Conservation (phyloP, 2,888 invertebrate genomes). For the Protodeltote pygarga region DNA sequence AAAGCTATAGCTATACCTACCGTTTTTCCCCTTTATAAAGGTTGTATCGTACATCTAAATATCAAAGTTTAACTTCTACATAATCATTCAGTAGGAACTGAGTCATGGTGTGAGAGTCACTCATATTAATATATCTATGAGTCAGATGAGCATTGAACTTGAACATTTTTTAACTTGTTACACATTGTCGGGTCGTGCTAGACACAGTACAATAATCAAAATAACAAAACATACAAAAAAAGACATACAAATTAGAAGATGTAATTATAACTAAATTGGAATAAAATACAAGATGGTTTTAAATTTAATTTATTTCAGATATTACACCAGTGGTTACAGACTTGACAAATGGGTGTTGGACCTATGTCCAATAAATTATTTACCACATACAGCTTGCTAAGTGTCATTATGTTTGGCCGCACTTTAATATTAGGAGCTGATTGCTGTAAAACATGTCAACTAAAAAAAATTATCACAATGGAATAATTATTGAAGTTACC, state of each 20-base stretch:
- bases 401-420: constrained; percentile 63
- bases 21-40: too few species aligned
- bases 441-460: constrained; percentile 69
- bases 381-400: constrained; percentile 69
- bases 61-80: too few species aligned
- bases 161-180: too few species aligned
- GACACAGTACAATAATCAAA: too few species aligned
- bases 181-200: too few species aligned
- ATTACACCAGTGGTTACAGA: constrained; percentile 68
- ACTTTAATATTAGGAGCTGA: constrained; percentile 71
- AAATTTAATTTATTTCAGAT: constrained; percentile 51
- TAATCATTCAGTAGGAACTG: too few species aligned
- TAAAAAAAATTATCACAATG: constrained; percentile 81
- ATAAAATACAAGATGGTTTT: constrained; percentile 19
- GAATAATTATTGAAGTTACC: constrained; percentile 77
- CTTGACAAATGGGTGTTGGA: constrained; percentile 68
- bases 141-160: too few species aligned
- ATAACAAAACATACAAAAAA: too few species aligned
- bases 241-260: background rate
- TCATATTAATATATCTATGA: too few species aligned
- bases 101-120: too few species aligned
- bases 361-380: constrained; percentile 75
- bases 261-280: background rate
- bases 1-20: too few species aligned
- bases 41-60: too few species aligned